A percentile compares a stretch with the other conserved stretches of the same genome.
phyloP scores from a whole-genome alignment of 2,113 vertebrate species.

The Tenebrosternarchus preto region DNA sequence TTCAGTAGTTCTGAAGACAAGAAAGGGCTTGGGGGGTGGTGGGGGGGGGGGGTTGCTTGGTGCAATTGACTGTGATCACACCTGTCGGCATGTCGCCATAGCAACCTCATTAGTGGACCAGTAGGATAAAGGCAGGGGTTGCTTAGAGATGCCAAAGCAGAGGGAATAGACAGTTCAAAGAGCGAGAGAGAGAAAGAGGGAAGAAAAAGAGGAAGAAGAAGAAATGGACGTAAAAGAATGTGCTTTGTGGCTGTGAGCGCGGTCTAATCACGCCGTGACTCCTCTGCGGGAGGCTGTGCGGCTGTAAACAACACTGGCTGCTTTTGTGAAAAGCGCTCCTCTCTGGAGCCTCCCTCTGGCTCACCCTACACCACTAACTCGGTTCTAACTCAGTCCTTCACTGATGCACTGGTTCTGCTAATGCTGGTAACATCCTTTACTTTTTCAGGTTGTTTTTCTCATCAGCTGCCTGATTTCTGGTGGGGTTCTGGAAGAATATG shows the following conservation, averaged over 20 bases:
- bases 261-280: background rate
- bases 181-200: background rate
- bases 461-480: background rate
- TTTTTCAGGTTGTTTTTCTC: background rate
- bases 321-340: background rate
- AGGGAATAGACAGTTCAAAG: conserved; percentile 20
- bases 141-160: conserved; percentile 34
- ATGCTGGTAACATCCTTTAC: background rate
- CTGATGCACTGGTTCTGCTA: no score
- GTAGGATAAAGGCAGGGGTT: conserved; percentile 38
- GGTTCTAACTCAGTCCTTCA: no score
- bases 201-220: background rate
- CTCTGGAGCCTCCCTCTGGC: no score
- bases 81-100: conserved; percentile 52
- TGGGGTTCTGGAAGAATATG: no score
- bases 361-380: no score
- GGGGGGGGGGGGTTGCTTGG: conserved; percentile 15
- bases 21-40: background rate
- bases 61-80: conserved; percentile 46
- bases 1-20: conserved; percentile 45
- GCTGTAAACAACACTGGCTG: background rate
- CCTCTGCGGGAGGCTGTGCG: background rate
- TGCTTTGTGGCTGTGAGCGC: background rate
- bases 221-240: background rate
- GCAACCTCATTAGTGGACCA: conserved; percentile 56